Percentiles rank a stretch among this genome's conserved stretches.
Evolutionary conservation across 2,113 vertebrate species (phyloP).

Genomic region (Anolis sagrei): DNA sequence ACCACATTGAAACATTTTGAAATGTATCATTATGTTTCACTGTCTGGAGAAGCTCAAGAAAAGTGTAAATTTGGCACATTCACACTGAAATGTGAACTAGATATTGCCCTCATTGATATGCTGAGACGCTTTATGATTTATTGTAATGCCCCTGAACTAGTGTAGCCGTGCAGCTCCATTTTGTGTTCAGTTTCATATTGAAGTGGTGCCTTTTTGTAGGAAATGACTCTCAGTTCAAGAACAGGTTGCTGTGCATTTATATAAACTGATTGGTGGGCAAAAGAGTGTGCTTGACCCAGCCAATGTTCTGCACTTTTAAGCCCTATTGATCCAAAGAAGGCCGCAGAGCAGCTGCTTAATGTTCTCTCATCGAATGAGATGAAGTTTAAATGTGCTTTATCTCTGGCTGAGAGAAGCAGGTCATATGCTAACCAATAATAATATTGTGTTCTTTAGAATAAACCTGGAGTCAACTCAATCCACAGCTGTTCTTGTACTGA

Average conservation of each 20-base stretch:
- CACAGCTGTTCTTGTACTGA: slow-evolving; percentile 45
- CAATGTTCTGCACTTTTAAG: neutral
- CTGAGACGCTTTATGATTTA: too few relatives aligned
- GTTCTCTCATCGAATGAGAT: neutral
- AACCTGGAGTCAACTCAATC: slow-evolving; percentile 40
- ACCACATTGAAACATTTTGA: too few relatives aligned
- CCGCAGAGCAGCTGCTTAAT: neutral
- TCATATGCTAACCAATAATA: slow-evolving; percentile 42
- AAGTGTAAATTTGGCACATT: too few relatives aligned
- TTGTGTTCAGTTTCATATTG: too few relatives aligned
- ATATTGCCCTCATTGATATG: too few relatives aligned
- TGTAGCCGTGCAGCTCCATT: neutral
- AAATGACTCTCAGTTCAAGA: neutral
- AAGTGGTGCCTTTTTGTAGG: neutral
- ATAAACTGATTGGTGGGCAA: neutral
- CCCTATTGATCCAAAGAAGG: neutral
- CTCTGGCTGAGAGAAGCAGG: neutral
- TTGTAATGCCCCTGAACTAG: too few relatives aligned
- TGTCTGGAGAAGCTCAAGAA: too few relatives aligned
- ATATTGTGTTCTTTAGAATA: slow-evolving; percentile 59
- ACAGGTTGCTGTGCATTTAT: neutral
- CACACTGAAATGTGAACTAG: too few relatives aligned
- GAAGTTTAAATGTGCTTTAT: neutral
- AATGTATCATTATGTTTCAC: too few relatives aligned
- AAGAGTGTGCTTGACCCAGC: neutral